A percentile compares a stretch with the other conserved stretches of the same genome.
These are phyloP conservation scores for Blastobasis lacticolella DNA, from an alignment of 2,888 invertebrate species.

Conservation along the genomic window DNA sequence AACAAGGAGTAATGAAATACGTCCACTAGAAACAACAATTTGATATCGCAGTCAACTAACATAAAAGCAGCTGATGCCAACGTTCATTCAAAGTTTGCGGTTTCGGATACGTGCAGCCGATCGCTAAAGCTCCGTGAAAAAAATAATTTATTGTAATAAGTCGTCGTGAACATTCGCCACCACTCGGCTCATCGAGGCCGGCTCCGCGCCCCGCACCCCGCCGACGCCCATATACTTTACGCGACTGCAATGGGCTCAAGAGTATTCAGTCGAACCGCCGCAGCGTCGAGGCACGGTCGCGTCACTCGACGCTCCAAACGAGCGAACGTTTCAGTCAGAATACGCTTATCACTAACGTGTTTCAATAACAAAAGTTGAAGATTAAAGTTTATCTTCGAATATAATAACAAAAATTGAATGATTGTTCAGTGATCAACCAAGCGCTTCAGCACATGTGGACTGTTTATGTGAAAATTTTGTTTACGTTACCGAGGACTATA, in stretches of 20 bases:
- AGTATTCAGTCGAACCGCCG: slow-evolving; percentile 63
- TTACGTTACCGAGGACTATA: slow-evolving; percentile 26
- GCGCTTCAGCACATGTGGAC: slow-evolving; percentile 34
- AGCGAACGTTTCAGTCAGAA: slow-evolving; percentile 58
- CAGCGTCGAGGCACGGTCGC: slow-evolving; percentile 66
- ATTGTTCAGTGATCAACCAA: slow-evolving; percentile 13
- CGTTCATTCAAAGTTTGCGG: slow-evolving; percentile 56
- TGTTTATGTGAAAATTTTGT: slow-evolving; percentile 39
- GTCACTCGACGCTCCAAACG: slow-evolving; percentile 57
- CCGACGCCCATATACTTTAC: slow-evolving; percentile 55
- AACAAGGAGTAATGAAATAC: no score
- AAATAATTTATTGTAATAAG: slow-evolving; percentile 72
- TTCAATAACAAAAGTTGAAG: slow-evolving; percentile 28
- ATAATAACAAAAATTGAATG: slow-evolving; percentile 10
- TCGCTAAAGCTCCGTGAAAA: slow-evolving; percentile 60
- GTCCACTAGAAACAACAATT: no score
- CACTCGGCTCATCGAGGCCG: slow-evolving; percentile 55
- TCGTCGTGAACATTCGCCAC: slow-evolving; percentile 70
- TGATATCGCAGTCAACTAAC: no score
- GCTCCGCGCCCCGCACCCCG: slow-evolving; percentile 46
- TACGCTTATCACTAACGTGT: slow-evolving; percentile 58
- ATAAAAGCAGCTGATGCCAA: slow-evolving; percentile 39
- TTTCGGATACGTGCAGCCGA: slow-evolving; percentile 47
- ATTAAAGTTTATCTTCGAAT: slow-evolving; percentile 10
- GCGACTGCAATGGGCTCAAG: slow-evolving; percentile 61